These are phyloP conservation scores for Saccopteryx bilineata DNA, from an alignment of 2,113 vertebrate genomes.

Conservation along the genomic window DNA sequence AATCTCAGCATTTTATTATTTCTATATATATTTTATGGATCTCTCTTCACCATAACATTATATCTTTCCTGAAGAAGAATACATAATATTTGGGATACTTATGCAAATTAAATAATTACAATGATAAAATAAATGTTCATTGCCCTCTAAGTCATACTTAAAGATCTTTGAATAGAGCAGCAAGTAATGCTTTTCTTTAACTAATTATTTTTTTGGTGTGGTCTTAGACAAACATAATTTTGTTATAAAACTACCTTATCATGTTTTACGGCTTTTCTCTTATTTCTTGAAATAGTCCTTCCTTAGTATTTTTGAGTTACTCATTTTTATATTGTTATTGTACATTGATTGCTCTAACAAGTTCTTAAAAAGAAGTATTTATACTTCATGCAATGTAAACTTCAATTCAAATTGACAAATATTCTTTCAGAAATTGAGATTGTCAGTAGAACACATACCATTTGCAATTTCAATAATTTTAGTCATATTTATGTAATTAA, in stretches of 20 bases:
- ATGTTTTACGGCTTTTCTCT: neutral
- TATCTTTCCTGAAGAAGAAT: neutral
- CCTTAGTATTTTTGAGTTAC: neutral
- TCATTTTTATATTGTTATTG: neutral
- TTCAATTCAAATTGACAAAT: neutral
- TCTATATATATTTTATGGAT: neutral
- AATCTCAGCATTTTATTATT: neutral
- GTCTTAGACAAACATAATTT: neutral
- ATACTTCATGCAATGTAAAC: neutral
- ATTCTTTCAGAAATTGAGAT: neutral
- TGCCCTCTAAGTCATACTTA: neutral
- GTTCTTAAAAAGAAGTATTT: neutral
- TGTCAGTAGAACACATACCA: neutral
- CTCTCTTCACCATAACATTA: neutral
- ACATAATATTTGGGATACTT: neutral
- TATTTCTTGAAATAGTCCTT: neutral
- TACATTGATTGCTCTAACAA: neutral
- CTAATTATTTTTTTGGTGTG: fast-evolving
- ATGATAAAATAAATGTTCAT: constrained; percentile 4
- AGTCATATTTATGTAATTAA: neutral
- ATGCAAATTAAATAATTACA: neutral
- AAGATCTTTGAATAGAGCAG: neutral
- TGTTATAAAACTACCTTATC: neutral
- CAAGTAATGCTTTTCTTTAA: neutral
- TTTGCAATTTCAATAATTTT: neutral